Conservation (phyloP, 2,113 vertebrate species). For the Sinocyclocheilus rhinocerous region DNA sequence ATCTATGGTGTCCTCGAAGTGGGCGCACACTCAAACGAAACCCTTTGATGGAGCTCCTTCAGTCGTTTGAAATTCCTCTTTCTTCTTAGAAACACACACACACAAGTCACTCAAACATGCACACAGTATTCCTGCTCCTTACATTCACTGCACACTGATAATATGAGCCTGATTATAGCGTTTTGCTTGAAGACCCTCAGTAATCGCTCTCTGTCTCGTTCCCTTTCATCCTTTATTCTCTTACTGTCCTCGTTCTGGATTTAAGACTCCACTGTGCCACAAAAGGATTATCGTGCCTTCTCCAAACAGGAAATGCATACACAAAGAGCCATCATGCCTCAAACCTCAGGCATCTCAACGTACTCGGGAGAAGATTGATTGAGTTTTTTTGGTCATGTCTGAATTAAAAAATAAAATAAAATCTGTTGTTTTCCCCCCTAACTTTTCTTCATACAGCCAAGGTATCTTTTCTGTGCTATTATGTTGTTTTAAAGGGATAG, state of each 20-base stretch:
- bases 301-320: conserved; percentile 30
- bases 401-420: neutral
- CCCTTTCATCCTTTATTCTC: conserved; percentile 33
- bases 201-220: conserved; percentile 5
- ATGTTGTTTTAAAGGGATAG: neutral
- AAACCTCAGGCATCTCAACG: neutral
- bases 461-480: neutral
- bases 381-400: neutral
- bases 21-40: neutral
- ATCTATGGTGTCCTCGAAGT: conserved; percentile 1
- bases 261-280: conserved; percentile 91
- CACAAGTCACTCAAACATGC: neutral
- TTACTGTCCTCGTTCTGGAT: conserved; percentile 27
- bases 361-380: neutral
- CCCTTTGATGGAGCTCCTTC: neutral
- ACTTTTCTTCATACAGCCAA: neutral
- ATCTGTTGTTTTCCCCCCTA: neutral
- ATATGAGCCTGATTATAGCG: conserved; percentile 29
- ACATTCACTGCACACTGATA: conserved; percentile 18
- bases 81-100: conserved; percentile 10
- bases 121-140: neutral
- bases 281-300: conserved; percentile 41
- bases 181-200: neutral
- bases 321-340: conserved; percentile 15
- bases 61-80: conserved; percentile 6